A percentile compares a stretch with the other conserved stretches of the same genome.
Conservation (phyloP, 2,113 vertebrate species). For the Centropus unirufus region DNA sequence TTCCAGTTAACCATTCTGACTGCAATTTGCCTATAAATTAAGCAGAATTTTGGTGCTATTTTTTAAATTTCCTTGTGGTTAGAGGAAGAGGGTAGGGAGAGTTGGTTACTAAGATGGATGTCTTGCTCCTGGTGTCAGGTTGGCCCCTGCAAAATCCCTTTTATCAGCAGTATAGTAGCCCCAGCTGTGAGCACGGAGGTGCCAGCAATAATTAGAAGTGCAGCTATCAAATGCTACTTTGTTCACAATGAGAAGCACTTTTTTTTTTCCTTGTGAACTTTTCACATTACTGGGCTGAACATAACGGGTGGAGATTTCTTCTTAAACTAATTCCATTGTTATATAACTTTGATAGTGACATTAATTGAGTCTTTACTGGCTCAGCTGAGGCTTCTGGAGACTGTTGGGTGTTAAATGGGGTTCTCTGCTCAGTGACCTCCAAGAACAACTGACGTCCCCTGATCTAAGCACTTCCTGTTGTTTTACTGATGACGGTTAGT, state of each 20-base stretch:
- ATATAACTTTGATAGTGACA: conserved; percentile 42
- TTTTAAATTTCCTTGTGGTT: not conserved
- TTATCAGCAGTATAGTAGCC: conserved; percentile 10
- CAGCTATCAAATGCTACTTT: conserved; percentile 8
- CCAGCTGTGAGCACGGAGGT: not conserved
- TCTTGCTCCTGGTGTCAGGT: not conserved
- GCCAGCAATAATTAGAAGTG: conserved; percentile 16
- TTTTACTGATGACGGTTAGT: conserved; percentile 56
- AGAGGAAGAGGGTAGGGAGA: not conserved
- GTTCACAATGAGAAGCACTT: conserved; percentile 8
- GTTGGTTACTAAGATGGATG: not conserved
- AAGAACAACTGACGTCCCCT: conserved; percentile 64
- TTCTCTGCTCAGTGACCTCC: conserved; percentile 70
- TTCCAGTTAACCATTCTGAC: not conserved
- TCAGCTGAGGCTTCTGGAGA: conserved; percentile 18
- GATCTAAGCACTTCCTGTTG: conserved; percentile 66
- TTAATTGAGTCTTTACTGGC: conserved; percentile 61
- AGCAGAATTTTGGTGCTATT: not conserved
- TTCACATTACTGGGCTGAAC: conserved; percentile 37
- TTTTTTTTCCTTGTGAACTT: conserved; percentile 46
- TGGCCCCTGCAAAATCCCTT: not conserved
- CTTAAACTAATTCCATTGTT: conserved; percentile 61
- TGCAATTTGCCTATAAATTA: not conserved
- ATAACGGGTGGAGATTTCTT: conserved; percentile 51
- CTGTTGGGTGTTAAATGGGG: conserved; percentile 71